Base-by-base conservation (phyloP, 2,113 vertebrate species). In the Scortum barcoo region DNA sequence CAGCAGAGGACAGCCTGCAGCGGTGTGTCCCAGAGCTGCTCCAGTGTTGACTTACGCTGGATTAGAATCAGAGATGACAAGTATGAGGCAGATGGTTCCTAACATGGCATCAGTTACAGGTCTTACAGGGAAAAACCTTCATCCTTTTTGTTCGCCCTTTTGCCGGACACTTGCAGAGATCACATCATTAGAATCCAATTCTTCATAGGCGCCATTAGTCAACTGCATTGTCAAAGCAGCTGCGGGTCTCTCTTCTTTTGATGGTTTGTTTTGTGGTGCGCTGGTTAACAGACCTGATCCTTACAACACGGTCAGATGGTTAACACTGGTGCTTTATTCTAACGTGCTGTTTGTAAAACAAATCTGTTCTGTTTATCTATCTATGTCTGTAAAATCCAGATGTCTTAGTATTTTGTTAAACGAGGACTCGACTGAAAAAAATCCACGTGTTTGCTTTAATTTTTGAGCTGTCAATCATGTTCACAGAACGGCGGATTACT, bases 21-120 rank as follows among this genome's bases (percentile, higher is more conserved):
- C 95, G 93, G 93, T 69, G 94, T 53, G 92, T 96, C 96, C 90
- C 94, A 95, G 92, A 95, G 94, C 95, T 95, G 95, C 94, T 96
- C 94, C 95, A 93, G 92, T 95, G 96, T 95, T 96, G 94, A 92
- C 93, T 97, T 96, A 95, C 92, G 88, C 95, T 95, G 96, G 93
- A 97, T 96, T 96, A 96, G 92, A 97, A 97, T 97, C 95, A 95
- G 95, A 95, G 95, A 96, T 96, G 96, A 97, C 96, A 96, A 96
- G 96, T 96, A 93, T 91, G 94, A 97, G 94, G 95, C 97, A 97
- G 97, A 97, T 97, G 96, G 96, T 95, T 97, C 95, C 95, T 96
- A 97, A 97, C 95, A 93, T 94, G 96, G 96, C 96, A 96, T 97
- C 96, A 95, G 95, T 98, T 97, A 96, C 95, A 97, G 95, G 93